These are phyloP conservation scores for Axis porcinus DNA, from an alignment of 2,113 vertebrate species.

Conservation along the genomic window DNA sequence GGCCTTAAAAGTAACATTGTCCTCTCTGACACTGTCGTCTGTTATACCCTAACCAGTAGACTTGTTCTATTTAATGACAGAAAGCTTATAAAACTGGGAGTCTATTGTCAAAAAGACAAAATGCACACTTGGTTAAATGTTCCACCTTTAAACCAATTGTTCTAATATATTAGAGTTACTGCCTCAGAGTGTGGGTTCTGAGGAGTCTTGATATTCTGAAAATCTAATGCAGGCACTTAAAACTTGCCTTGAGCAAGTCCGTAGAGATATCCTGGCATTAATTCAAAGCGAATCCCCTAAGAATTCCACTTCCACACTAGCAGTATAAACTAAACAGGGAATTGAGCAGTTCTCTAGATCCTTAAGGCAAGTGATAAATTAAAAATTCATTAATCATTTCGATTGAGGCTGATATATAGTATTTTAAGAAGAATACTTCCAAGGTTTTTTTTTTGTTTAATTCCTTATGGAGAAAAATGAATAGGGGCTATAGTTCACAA, in stretches of 20 bases:
- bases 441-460: constrained; percentile 39
- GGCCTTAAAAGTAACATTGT: not conserved
- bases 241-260: constrained; percentile 66
- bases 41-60: not conserved
- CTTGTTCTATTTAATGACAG: not conserved
- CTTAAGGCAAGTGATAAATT: constrained; percentile 81
- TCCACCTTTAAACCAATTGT: constrained; percentile 16
- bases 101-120: constrained; percentile 26
- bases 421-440: constrained; percentile 75
- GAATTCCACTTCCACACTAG: constrained; percentile 63
- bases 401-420: constrained; percentile 76
- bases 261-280: constrained; percentile 62
- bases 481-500: constrained; percentile 62
- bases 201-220: not conserved
- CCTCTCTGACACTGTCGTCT: not conserved
- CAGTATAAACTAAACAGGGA: constrained; percentile 76
- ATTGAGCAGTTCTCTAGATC: constrained; percentile 73
- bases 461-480: constrained; percentile 29
- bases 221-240: constrained; percentile 42
- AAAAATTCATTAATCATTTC: constrained; percentile 83
- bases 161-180: not conserved
- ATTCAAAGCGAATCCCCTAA: constrained; percentile 76
- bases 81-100: not conserved
- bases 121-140: not conserved
- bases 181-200: not conserved